Conservation (phyloP, 2,888 invertebrate species). For the Thera britannica region DNA sequence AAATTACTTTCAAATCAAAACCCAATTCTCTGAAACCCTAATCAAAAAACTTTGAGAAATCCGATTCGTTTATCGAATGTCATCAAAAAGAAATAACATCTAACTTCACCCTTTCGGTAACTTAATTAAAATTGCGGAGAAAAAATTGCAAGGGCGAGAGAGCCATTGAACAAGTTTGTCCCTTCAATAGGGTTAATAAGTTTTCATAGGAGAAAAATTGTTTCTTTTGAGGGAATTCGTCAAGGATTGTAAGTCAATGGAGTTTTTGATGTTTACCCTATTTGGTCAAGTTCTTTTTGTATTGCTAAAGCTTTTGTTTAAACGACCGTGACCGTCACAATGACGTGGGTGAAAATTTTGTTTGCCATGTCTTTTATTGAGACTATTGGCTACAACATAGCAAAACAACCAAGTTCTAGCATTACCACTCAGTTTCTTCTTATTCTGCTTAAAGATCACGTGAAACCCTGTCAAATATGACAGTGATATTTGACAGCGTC, state of each 20-base stretch:
- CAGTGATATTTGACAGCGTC: too few relatives aligned
- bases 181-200: slow-evolving; percentile 52
- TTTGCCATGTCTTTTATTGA: too few relatives aligned
- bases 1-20: slow-evolving; percentile 61
- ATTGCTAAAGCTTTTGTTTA: slow-evolving; percentile 1
- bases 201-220: slow-evolving; percentile 38
- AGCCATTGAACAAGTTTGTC: slow-evolving; percentile 46
- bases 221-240: slow-evolving; percentile 31
- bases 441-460: too few relatives aligned
- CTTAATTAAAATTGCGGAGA: slow-evolving; percentile 74
- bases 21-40: slow-evolving; percentile 57
- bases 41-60: slow-evolving; percentile 45
- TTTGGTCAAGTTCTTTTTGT: slow-evolving; percentile 14
- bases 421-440: too few relatives aligned
- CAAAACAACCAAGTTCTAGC: too few relatives aligned
- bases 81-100: slow-evolving; percentile 80
- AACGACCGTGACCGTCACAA: neutral
- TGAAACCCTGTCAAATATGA: too few relatives aligned
- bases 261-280: slow-evolving; percentile 26
- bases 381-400: too few relatives aligned
- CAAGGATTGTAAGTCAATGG: slow-evolving; percentile 18
- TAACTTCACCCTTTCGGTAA: slow-evolving; percentile 67
- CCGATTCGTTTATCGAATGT: slow-evolving; percentile 79
- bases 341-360: neutral
- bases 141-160: slow-evolving; percentile 43